Conservation (phyloP, 2,888 invertebrate species). For the Drosophila borealis region DNA sequence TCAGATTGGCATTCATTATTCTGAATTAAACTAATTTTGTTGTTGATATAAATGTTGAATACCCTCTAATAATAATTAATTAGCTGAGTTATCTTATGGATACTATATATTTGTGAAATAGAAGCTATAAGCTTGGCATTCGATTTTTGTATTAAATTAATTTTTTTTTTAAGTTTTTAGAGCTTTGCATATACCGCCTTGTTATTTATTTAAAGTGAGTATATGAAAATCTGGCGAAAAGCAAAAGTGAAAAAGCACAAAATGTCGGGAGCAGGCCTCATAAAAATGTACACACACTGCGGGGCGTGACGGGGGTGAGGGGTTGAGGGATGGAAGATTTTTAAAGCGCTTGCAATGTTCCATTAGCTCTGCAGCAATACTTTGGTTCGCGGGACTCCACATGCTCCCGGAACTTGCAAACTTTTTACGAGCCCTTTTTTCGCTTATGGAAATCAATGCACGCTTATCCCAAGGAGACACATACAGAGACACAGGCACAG, state of each 20-base stretch:
- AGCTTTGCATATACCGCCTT: no score
- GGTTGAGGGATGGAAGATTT: constrained; percentile 10
- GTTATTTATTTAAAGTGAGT: neutral
- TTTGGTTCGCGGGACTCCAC: constrained; percentile 12
- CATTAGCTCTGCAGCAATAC: constrained; percentile 66
- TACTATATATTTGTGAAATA: neutral
- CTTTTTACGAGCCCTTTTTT: constrained; percentile 59
- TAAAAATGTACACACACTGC: constrained; percentile 60
- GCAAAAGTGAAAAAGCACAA: constrained; percentile 41
- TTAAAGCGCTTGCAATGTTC: constrained; percentile 65
- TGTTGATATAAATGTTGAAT: no score
- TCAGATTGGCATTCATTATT: no score
- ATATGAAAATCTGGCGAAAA: constrained; percentile 29
- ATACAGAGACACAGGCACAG: constrained; percentile 10
- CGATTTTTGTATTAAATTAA: constrained; percentile 13
- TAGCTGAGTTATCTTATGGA: neutral
- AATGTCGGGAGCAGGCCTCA: constrained; percentile 47
- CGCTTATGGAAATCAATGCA: constrained; percentile 71
- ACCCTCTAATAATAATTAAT: no score
- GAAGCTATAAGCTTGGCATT: no score
- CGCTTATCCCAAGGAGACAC: constrained; percentile 32
- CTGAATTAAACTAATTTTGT: no score
- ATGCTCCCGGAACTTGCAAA: constrained; percentile 41
- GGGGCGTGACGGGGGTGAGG: neutral
- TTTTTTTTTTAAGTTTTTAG: no score